These are phyloP conservation scores for Notiomystis cincta DNA, from an alignment of 2,113 vertebrate genomes.

Conservation along the genomic window DNA sequence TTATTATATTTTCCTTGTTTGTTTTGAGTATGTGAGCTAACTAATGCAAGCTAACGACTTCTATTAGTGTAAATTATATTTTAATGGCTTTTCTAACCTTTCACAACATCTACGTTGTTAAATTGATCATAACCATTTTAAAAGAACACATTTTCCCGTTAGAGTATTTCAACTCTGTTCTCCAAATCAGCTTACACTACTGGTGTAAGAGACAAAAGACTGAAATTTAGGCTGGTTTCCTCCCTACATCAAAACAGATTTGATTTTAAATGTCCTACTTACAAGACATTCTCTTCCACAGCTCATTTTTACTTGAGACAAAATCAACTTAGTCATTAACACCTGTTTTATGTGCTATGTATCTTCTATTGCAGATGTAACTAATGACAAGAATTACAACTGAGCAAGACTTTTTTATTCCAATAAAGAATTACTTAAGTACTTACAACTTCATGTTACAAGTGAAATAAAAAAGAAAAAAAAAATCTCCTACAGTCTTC, in stretches of 20 bases:
- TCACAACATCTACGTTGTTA: not conserved
- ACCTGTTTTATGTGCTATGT: not conserved
- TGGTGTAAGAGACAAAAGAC: not conserved
- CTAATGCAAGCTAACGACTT: not conserved
- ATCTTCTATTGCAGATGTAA: not conserved
- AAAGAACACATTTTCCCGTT: not conserved
- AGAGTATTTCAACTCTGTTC: not conserved
- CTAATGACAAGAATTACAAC: constrained; percentile 6
- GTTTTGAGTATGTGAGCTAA: not conserved
- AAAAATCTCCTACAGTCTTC: not conserved
- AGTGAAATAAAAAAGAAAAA: not conserved
- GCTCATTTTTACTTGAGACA: not conserved
- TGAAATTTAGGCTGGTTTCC: not conserved
- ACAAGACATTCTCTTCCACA: not conserved
- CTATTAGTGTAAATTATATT: not conserved
- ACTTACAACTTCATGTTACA: constrained; percentile 32
- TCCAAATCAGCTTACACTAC: not conserved
- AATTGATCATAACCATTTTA: not conserved
- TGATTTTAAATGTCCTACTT: not conserved
- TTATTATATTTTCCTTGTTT: not conserved
- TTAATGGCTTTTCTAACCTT: constrained; percentile 25
- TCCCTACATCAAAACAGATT: not conserved
- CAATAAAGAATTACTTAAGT: not conserved
- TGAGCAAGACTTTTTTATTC: not conserved
- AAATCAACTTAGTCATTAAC: constrained; percentile 8